Conservation (phyloP, 2,797 vertebrate species). For the Enteromius thamalakanensis region DNA sequence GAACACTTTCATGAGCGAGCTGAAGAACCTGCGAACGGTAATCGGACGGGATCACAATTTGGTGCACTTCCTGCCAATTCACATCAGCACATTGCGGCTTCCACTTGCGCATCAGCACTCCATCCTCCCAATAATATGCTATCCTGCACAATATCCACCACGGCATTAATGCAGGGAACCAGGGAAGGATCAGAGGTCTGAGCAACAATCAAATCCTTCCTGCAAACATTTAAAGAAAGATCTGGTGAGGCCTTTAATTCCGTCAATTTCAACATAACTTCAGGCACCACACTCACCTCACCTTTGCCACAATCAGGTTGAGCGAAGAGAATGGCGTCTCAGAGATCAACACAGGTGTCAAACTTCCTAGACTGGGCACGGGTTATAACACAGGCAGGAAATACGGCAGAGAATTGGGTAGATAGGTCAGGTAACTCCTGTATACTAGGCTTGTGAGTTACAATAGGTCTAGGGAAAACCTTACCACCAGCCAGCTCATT, state of each 20-base stretch:
- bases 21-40: not conserved
- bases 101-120: not conserved
- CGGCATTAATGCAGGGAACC: not conserved
- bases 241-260: too few species aligned
- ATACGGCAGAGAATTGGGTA: too few species aligned
- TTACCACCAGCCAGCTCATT: conserved; percentile 8
- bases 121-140: not conserved
- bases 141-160: not conserved
- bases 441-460: too few species aligned
- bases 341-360: not conserved
- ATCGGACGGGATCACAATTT: not conserved
- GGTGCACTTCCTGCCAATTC: not conserved
- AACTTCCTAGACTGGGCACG: conserved; percentile 31
- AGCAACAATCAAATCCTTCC: not conserved
- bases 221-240: not conserved
- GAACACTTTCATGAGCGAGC: not conserved
- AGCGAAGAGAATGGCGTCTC: conserved; percentile 28
- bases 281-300: not conserved
- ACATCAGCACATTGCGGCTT: not conserved
- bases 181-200: not conserved
- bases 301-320: not conserved
- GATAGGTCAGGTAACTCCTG: too few species aligned
- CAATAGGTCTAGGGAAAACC: too few species aligned
- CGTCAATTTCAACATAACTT: too few species aligned
- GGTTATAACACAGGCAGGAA: conserved; percentile 17